Conservation (phyloP, 2,888 invertebrate genomes). For the Dryobotodes eremita region DNA sequence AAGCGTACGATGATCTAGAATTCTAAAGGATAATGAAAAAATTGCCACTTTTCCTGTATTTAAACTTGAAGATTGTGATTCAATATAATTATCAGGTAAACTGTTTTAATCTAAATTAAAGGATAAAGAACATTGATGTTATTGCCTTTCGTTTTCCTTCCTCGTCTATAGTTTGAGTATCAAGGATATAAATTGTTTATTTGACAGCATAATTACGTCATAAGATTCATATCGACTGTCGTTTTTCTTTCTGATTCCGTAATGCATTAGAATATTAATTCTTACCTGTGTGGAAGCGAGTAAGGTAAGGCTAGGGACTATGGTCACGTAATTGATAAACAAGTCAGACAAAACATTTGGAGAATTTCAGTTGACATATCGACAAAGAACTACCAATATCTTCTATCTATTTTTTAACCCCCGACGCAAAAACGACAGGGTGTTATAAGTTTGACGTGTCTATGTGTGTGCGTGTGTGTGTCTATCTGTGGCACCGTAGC, state of each 20-base stretch:
- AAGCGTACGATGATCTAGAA: neutral
- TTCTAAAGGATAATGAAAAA: neutral
- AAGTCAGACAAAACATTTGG: neutral
- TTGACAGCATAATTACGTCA: constrained; percentile 4
- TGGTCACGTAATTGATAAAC: neutral
- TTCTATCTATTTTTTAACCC: too few species aligned
- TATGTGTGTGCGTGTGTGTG: too few species aligned
- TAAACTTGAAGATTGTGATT: constrained; percentile 9
- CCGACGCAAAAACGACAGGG: too few species aligned
- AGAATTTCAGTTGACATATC: neutral
- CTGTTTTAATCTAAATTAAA: neutral
- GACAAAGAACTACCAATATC: too few species aligned
- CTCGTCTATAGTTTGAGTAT: neutral
- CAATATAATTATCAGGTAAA: neutral
- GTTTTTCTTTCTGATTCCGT: too few species aligned
- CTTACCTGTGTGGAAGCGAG: neutral
- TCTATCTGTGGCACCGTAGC: too few species aligned
- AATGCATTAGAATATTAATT: too few species aligned
- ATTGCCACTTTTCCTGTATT: neutral
- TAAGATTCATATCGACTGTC: neutral
- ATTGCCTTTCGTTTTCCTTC: neutral
- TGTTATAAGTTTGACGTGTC: too few species aligned
- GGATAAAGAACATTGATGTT: neutral
- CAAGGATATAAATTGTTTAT: neutral
- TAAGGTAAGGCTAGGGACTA: neutral